phyloP scores from a whole-genome alignment of 2,888 invertebrate genomes.

The Xestoiulus laeticollis region DNA sequence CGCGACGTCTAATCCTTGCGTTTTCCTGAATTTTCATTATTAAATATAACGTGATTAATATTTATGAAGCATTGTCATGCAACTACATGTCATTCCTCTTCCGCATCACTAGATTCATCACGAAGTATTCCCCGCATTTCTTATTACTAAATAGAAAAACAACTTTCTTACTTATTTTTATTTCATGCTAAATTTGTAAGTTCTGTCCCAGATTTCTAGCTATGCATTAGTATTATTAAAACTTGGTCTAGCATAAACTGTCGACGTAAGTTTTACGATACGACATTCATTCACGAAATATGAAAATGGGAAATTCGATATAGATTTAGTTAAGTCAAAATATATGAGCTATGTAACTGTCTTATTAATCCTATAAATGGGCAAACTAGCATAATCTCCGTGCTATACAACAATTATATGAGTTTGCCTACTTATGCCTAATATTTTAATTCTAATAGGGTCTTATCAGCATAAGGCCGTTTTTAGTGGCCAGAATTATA shows the following conservation, averaged over 20 bases:
- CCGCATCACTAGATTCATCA: neutral
- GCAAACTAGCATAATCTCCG: too few species aligned
- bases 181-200: neutral
- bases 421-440: too few species aligned
- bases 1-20: neutral
- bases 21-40: neutral
- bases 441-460: too few species aligned
- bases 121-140: neutral
- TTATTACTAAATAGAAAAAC: neutral
- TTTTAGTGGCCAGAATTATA: too few species aligned
- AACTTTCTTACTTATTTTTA: conserved; percentile 8
- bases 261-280: too few species aligned
- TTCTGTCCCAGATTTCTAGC: neutral
- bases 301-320: too few species aligned
- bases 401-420: too few species aligned
- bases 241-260: neutral
- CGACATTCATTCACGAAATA: too few species aligned
- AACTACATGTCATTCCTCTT: neutral
- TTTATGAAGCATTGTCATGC: conserved; percentile 23
- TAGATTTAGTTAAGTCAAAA: too few species aligned
- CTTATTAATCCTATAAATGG: too few species aligned
- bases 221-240: conserved; percentile 21
- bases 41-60: conserved; percentile 20
- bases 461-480: too few species aligned
- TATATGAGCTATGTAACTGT: too few species aligned